Evolutionary conservation across 2,888 invertebrate species (phyloP).

Genomic region (Ypsolopha sequella): DNA sequence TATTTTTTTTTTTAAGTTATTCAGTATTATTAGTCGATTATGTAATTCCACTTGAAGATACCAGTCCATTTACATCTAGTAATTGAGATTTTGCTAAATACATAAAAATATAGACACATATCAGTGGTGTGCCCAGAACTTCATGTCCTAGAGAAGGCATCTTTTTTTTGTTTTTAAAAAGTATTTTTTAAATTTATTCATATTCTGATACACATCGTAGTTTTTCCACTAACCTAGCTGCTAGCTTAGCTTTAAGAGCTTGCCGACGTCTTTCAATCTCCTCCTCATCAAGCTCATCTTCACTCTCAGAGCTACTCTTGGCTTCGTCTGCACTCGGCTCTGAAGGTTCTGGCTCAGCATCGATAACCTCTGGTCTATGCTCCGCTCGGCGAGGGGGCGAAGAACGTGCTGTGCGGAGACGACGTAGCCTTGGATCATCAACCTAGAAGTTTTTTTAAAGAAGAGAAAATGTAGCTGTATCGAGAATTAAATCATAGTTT

Average conservation of each 20-base stretch:
- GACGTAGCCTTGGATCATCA: conserved; percentile 87
- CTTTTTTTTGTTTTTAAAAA: too few relatives aligned
- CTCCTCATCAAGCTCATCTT: conserved; percentile 86
- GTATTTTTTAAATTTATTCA: too few relatives aligned
- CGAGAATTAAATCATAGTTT: too few relatives aligned
- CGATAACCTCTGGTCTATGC: conserved; percentile 62
- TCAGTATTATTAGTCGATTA: too few relatives aligned
- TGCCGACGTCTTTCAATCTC: conserved; percentile 88
- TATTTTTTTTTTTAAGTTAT: too few relatives aligned
- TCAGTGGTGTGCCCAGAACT: too few relatives aligned
- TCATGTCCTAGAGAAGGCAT: too few relatives aligned
- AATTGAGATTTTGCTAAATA: too few relatives aligned
- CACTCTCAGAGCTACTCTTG: conserved; percentile 74
- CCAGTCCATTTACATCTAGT: too few relatives aligned
- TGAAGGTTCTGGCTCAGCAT: conserved; percentile 51
- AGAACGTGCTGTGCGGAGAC: conserved; percentile 69
- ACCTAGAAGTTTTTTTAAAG: conserved; percentile 37
- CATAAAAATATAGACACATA: too few relatives aligned
- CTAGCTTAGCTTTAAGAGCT: conserved; percentile 54
- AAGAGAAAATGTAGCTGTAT: not conserved
- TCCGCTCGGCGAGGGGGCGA: conserved; percentile 70
- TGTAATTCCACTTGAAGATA: too few relatives aligned
- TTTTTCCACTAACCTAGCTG: conserved; percentile 28
- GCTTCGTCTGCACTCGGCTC: conserved; percentile 56
- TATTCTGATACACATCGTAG: not conserved